These are phyloP conservation scores for Eunapius fragilis DNA, from an alignment of 37 sponge, comb jelly and placozoan species.

Conservation along the genomic window DNA sequence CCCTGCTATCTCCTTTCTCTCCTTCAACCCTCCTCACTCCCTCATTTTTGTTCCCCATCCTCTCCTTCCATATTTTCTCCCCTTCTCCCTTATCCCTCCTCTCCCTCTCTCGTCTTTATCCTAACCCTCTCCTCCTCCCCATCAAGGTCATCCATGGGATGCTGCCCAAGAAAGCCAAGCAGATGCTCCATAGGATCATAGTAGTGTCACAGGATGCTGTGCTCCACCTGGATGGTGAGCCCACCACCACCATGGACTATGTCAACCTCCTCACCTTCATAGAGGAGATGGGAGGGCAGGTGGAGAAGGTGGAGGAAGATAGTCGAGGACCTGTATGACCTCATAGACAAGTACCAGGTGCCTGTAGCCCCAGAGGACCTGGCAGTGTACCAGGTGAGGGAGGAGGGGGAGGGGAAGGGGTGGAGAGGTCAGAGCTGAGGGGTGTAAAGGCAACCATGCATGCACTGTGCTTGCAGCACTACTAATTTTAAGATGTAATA, in stretches of 20 bases:
- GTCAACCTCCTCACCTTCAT: conserved; percentile 87
- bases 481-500: too few species aligned
- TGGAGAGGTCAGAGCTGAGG: too few species aligned
- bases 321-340: conserved; percentile 88
- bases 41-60: neutral
- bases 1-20: neutral
- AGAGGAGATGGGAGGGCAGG: conserved; percentile 78
- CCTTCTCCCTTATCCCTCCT: neutral
- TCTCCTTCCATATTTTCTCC: neutral
- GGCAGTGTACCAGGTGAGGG: conserved; percentile 81
- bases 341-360: conserved; percentile 90
- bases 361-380: conserved; percentile 93
- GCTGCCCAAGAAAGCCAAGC: conserved; percentile 82
- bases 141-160: conserved; percentile 77
- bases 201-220: conserved; percentile 86
- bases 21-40: neutral
- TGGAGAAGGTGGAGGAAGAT: conserved; percentile 75
- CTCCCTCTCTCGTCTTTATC: neutral
- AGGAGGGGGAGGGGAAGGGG: too few species aligned
- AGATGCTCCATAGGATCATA: conserved; percentile 81
- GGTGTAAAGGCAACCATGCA: too few species aligned
- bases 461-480: too few species aligned
- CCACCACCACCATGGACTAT: conserved; percentile 87
- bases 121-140: neutral
- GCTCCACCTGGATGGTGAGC: conserved; percentile 81